Percentiles rank a stretch among this genome's conserved stretches.
These are phyloP conservation scores for Neofelis nebulosa DNA, from an alignment of 2,113 vertebrate species.

Conservation along the genomic window DNA sequence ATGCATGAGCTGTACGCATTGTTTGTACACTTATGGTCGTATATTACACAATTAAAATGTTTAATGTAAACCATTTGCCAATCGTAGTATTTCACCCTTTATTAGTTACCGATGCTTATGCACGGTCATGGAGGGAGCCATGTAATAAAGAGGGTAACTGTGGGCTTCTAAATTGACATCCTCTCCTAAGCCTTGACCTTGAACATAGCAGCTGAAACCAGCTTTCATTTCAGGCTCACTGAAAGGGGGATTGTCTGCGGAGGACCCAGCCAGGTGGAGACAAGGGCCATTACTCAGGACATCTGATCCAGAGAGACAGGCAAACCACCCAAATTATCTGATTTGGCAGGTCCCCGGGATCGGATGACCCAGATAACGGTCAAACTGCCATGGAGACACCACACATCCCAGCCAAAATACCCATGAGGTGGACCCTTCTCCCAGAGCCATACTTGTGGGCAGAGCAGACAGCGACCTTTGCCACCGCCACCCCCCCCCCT, in stretches of 20 bases:
- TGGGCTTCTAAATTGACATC: background rate
- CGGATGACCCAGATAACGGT: conserved; percentile 56
- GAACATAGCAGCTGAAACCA: background rate
- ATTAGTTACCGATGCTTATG: background rate
- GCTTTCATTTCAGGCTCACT: background rate
- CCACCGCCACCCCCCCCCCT: no score
- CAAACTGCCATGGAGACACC: conserved; percentile 22
- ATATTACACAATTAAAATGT: background rate
- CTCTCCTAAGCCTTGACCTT: background rate
- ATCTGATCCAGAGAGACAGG: conserved; percentile 51
- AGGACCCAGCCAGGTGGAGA: conserved; percentile 45
- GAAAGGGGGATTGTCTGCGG: background rate
- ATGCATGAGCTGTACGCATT: background rate
- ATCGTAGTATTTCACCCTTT: background rate
- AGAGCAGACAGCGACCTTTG: background rate
- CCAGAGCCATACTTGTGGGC: background rate
- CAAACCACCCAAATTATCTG: conserved; percentile 61
- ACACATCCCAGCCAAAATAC: background rate
- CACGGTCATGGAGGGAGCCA: background rate
- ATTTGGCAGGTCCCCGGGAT: conserved; percentile 57
- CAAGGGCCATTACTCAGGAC: conserved; percentile 36
- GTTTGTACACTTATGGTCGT: background rate
- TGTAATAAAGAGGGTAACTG: no score
- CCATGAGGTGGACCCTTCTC: background rate
- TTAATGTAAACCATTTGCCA: background rate